Evolutionary conservation across 2,113 vertebrate species (phyloP).

Genomic region (Axis porcinus): DNA sequence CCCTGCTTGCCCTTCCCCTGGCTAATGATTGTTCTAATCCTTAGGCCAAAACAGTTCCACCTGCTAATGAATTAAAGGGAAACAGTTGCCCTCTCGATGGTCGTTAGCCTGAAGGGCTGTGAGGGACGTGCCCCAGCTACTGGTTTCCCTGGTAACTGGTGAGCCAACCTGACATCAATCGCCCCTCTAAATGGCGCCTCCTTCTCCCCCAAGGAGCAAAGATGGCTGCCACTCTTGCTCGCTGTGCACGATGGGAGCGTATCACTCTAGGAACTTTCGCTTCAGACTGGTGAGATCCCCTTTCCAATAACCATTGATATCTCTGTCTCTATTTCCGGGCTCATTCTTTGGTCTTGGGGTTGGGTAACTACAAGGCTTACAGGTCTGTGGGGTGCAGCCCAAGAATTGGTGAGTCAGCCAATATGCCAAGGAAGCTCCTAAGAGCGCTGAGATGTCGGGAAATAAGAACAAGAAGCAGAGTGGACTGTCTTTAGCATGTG

Average conservation of each 20-base stretch:
- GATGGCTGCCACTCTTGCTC: neutral
- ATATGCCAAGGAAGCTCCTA: neutral
- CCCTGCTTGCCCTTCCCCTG: neutral
- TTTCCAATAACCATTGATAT: neutral
- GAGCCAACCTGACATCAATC: neutral
- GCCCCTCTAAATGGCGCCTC: neutral
- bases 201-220: rapidly evolving
- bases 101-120: neutral
- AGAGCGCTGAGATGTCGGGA: rapidly evolving
- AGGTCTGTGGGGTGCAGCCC: neutral
- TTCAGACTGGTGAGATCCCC: neutral
- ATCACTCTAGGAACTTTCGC: rapidly evolving
- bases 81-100: neutral
- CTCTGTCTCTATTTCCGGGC: neutral
- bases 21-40: neutral
- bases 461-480: neutral
- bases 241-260: neutral
- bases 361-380: neutral
- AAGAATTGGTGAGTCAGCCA: neutral
- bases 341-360: neutral
- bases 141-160: neutral
- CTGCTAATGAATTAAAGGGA: neutral
- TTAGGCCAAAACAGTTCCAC: neutral
- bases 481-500: neutral
- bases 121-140: neutral